A percentile compares a stretch with the other conserved stretches of the same genome.
These are phyloP conservation scores for Sarcophaga carnaria DNA, from an alignment of 2,888 invertebrate species.

Conservation along the genomic window DNA sequence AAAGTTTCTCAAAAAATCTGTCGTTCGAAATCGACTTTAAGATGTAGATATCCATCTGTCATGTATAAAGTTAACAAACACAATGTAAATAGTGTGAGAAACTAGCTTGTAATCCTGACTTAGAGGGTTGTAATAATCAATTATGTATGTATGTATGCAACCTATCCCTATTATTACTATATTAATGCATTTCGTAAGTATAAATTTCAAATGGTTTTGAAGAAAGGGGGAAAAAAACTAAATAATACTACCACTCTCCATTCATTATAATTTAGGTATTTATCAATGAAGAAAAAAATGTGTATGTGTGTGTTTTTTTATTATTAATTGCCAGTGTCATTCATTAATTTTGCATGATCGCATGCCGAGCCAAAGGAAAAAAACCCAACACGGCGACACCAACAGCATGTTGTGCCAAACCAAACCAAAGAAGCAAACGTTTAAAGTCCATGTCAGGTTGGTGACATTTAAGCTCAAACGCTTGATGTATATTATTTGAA, in stretches of 20 bases:
- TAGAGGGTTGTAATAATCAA: no score
- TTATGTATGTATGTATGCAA: not conserved
- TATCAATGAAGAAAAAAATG: slow-evolving; percentile 60
- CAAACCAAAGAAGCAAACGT: slow-evolving; percentile 39
- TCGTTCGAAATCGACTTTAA: no score
- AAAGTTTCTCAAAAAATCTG: no score
- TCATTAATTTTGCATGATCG: slow-evolving; percentile 44
- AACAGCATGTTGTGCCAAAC: slow-evolving; percentile 16
- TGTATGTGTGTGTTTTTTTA: not conserved
- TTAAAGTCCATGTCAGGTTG: slow-evolving; percentile 62
- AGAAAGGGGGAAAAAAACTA: not conserved
- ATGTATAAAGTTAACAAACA: no score
- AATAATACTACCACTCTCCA: not conserved
- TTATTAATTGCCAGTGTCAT: slow-evolving; percentile 45
- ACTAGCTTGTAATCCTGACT: no score
- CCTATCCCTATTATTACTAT: not conserved
- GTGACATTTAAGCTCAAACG: slow-evolving; percentile 44
- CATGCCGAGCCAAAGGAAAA: slow-evolving; percentile 29
- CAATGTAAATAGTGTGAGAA: no score
- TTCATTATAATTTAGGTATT: slow-evolving; percentile 51
- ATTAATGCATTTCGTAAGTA: not conserved
- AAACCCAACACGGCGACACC: slow-evolving; percentile 27
- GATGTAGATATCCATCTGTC: rapidly evolving
- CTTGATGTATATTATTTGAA: slow-evolving; percentile 5
- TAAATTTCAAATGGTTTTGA: not conserved